Conservation (phyloP, 2,888 invertebrate species). For the Protophormia terraenovae region DNA sequence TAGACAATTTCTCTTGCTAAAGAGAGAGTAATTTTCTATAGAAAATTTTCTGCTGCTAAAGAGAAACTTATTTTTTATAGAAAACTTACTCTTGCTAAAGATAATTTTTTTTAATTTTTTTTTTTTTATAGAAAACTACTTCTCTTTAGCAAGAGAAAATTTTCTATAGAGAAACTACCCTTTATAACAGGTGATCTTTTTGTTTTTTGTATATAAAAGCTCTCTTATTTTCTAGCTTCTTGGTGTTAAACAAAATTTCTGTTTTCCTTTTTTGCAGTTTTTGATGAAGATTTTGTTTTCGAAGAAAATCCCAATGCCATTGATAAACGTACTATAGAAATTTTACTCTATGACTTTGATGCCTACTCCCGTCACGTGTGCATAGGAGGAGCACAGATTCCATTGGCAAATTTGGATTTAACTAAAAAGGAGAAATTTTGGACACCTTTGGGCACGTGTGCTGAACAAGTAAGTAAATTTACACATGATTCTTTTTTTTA, state of each 20-base stretch:
- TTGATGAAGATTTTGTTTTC: constrained; percentile 87
- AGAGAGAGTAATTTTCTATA: too few relatives aligned
- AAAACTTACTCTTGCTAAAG: too few relatives aligned
- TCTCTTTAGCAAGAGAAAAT: too few relatives aligned
- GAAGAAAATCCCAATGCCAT: constrained; percentile 83
- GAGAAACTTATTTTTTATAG: too few relatives aligned
- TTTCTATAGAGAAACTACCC: too few relatives aligned
- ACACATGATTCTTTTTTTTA: background rate
- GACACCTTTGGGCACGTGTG: constrained; percentile 83
- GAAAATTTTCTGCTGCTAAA: too few relatives aligned
- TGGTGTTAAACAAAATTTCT: background rate
- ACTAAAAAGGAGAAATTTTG: constrained; percentile 83
- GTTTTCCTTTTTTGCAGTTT: constrained; percentile 80
- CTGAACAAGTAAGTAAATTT: constrained; percentile 79
- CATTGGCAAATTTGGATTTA: constrained; percentile 83
- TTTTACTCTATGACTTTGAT: constrained; percentile 86
- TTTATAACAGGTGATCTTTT: too few relatives aligned
- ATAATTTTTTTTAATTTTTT: too few relatives aligned
- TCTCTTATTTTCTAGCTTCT: too few relatives aligned
- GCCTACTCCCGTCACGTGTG: constrained; percentile 85
- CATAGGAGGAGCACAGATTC: constrained; percentile 84
- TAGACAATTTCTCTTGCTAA: too few relatives aligned
- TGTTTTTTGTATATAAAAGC: too few relatives aligned
- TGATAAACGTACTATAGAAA: constrained; percentile 83
- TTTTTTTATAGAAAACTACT: too few relatives aligned